phyloP scores from a whole-genome alignment of 1,140 invertebrate genomes.

The Drosophila sulfurigaster region DNA sequence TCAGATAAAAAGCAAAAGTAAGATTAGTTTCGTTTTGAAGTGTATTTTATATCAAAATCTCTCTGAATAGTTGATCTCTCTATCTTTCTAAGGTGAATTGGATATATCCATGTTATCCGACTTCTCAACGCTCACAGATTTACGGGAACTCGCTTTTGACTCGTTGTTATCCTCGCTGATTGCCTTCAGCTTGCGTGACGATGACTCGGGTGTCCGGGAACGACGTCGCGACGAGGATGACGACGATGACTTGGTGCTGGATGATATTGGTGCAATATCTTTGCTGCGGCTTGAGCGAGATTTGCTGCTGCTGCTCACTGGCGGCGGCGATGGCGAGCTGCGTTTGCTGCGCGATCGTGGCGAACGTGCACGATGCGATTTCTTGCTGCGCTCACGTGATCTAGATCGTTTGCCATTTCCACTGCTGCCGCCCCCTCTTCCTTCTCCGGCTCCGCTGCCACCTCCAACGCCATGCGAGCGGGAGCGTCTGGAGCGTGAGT shows the following conservation, averaged over 20 bases:
- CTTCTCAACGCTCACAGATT: constrained; percentile 85
- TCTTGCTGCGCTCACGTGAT: constrained; percentile 85
- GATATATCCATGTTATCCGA: constrained; percentile 88
- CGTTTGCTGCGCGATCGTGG: constrained; percentile 80
- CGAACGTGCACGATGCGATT: constrained; percentile 79
- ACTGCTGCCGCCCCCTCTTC: constrained; percentile 8
- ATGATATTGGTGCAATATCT: constrained; percentile 47
- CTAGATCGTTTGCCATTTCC: constrained; percentile 85
- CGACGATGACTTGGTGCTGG: constrained; percentile 41
- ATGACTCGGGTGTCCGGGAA: constrained; percentile 69
- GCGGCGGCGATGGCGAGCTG: constrained; percentile 72
- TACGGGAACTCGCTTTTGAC: constrained; percentile 74
- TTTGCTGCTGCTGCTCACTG: constrained; percentile 57
- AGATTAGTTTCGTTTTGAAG: constrained; percentile 38
- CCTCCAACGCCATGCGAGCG: constrained; percentile 84
- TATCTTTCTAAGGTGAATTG: constrained; percentile 75
- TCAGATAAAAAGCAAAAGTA: constrained; percentile 37
- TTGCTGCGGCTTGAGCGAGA: constrained; percentile 77
- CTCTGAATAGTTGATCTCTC: background rate
- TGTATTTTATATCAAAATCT: constrained; percentile 34
- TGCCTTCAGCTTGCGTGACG: constrained; percentile 68
- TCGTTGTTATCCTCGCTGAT: constrained; percentile 73
- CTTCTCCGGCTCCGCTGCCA: constrained; percentile 13
- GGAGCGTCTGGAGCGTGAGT: constrained; percentile 63
- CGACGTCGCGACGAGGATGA: constrained; percentile 69